These are phyloP conservation scores for Listrodromus nycthemerus DNA, from an alignment of 2,888 invertebrate species.

Conservation along the genomic window DNA sequence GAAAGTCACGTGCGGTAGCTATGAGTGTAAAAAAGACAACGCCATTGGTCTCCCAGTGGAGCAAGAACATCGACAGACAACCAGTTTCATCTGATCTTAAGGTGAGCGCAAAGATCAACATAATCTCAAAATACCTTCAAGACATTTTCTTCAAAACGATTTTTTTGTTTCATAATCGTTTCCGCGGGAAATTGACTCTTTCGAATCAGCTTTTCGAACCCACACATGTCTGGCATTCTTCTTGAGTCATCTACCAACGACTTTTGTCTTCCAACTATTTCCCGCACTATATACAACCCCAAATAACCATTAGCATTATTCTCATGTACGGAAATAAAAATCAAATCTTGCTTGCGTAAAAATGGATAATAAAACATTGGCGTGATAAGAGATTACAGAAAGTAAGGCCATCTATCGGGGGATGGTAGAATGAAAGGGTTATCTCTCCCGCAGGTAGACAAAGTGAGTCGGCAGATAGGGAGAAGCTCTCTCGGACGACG, in stretches of 20 bases:
- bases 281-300: neutral
- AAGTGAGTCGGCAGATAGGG: slow-evolving; percentile 54
- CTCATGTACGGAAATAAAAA: neutral
- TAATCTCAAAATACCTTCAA: too few relatives aligned
- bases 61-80: too few relatives aligned
- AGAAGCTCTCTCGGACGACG: slow-evolving; percentile 38
- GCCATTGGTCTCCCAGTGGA: too few relatives aligned
- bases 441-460: slow-evolving; percentile 61
- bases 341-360: neutral
- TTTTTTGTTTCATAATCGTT: too few relatives aligned
- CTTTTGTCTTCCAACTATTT: neutral
- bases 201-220: too few relatives aligned
- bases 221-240: too few relatives aligned
- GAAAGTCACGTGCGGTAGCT: too few relatives aligned
- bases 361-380: neutral
- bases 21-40: too few relatives aligned
- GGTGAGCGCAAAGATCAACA: too few relatives aligned
- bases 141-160: too few relatives aligned
- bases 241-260: neutral
- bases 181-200: too few relatives aligned
- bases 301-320: neutral
- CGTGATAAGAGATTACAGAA: neutral
- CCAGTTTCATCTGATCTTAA: too few relatives aligned
- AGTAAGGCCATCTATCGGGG: neutral
- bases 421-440: slow-evolving; percentile 49